Percentiles rank a stretch among this genome's conserved stretches.
These are phyloP conservation scores for Drosophila athabasca DNA, from an alignment of 1,140 invertebrate species.

Conservation along the genomic window DNA sequence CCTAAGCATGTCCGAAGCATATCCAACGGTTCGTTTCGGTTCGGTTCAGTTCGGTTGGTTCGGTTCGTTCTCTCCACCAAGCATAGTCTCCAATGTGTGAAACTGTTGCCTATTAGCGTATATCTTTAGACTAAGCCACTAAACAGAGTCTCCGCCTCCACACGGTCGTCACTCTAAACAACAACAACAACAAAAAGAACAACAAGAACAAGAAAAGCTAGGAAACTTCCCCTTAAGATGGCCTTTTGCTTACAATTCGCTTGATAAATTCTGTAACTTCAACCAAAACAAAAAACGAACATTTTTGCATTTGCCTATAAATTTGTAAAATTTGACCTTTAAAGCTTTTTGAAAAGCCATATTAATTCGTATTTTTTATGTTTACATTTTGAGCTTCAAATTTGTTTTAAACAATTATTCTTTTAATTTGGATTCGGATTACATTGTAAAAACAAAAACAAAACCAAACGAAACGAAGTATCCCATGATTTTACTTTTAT, in stretches of 20 bases:
- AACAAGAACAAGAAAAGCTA: background rate
- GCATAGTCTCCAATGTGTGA: slow-evolving; percentile 48
- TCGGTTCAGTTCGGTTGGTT: too few species aligned
- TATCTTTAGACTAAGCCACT: slow-evolving; percentile 46
- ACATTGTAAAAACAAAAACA: too few species aligned
- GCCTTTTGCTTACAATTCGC: slow-evolving; percentile 26
- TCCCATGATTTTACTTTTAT: too few species aligned
- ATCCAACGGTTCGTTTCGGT: slow-evolving; percentile 13
- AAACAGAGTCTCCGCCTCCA: slow-evolving; percentile 33
- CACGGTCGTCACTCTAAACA: slow-evolving; percentile 9
- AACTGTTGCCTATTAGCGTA: slow-evolving; percentile 40
- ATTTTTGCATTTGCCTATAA: slow-evolving; percentile 42
- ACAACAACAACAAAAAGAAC: too few species aligned
- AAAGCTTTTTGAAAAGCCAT: slow-evolving; percentile 80
- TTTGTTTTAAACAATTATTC: slow-evolving; percentile 26
- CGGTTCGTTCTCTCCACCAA: slow-evolving; percentile 12
- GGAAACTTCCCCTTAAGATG: slow-evolving; percentile 6
- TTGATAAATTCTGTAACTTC: slow-evolving; percentile 9
- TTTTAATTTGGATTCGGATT: too few species aligned
- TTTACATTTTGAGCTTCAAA: slow-evolving; percentile 27
- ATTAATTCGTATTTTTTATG: slow-evolving; percentile 61
- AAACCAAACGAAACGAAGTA: too few species aligned
- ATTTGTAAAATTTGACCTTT: slow-evolving; percentile 68
- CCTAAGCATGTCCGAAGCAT: slow-evolving; percentile 33
- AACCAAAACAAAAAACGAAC: slow-evolving; percentile 1